Evolutionary conservation across 1,140 invertebrate genomes (phyloP).

Genomic region (Zaprionus ghesquierei): DNA sequence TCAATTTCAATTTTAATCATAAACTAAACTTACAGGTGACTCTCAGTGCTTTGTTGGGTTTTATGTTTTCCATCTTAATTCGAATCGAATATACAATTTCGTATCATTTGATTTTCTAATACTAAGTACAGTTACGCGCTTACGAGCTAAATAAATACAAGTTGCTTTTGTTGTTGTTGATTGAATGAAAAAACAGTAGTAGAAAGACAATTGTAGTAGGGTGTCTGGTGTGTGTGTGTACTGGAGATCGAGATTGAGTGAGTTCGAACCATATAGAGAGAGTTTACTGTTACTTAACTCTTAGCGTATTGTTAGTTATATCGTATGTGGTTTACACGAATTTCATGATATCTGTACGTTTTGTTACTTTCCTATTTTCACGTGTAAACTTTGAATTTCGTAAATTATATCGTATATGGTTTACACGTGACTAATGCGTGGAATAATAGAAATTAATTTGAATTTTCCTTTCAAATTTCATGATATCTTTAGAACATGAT

Average conservation of each 20-base stretch:
- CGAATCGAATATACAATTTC: slow-evolving; percentile 41
- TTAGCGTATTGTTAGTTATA: not conserved
- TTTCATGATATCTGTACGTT: too few species aligned
- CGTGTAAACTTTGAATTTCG: too few species aligned
- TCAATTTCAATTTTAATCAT: slow-evolving; percentile 29
- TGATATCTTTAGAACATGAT: too few species aligned
- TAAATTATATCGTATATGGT: not conserved
- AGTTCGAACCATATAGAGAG: slow-evolving; percentile 12
- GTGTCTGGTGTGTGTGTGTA: not conserved
- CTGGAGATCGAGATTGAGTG: slow-evolving; percentile 36
- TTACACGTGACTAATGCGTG: slow-evolving; percentile 10
- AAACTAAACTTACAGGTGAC: slow-evolving; percentile 72
- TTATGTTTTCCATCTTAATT: slow-evolving; percentile 39
- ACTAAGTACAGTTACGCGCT: slow-evolving; percentile 9
- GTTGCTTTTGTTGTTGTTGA: slow-evolving; percentile 3
- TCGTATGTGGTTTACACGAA: not conserved
- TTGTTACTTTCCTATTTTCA: too few species aligned
- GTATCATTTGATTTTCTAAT: not conserved
- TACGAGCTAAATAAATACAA: slow-evolving; percentile 42
- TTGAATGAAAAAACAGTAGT: slow-evolving; percentile 34
- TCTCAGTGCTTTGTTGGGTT: slow-evolving; percentile 66
- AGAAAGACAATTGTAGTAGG: slow-evolving; percentile 19
- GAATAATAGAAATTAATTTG: not conserved
- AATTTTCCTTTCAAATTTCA: not conserved
- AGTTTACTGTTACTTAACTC: not conserved